Evolutionary conservation across 2,888 invertebrate genomes (phyloP).

Genomic region (Tenthredo notha): DNA sequence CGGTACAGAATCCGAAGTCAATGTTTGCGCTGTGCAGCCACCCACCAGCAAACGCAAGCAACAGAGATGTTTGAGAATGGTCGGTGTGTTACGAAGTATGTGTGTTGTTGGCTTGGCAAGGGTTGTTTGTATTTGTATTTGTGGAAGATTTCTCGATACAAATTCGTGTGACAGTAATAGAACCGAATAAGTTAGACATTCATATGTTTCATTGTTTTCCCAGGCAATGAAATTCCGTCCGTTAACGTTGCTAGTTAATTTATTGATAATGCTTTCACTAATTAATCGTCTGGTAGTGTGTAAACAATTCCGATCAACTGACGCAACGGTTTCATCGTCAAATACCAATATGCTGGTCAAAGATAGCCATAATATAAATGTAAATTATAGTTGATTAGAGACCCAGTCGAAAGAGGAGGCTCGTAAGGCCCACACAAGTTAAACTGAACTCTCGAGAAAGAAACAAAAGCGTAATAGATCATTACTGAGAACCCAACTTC

Average conservation of each 20-base stretch:
- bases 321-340: not conserved
- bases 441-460: conserved; percentile 26
- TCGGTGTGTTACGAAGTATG: conserved; percentile 8
- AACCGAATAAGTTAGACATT: not conserved
- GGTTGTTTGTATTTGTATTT: conserved; percentile 42
- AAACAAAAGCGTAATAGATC: conserved; percentile 51
- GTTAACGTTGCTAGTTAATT: not conserved
- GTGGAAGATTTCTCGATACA: conserved; percentile 20
- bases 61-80: conserved; percentile 34
- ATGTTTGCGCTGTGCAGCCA: conserved; percentile 42
- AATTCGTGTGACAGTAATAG: conserved; percentile 5
- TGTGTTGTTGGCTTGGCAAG: conserved; percentile 34
- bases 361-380: conserved; percentile 49
- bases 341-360: not conserved
- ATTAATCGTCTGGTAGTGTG: not conserved
- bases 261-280: not conserved
- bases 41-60: conserved; percentile 35
- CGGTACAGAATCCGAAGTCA: conserved; percentile 35
- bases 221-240: not conserved
- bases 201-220: not conserved
- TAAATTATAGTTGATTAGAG: conserved; percentile 40
- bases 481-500: conserved; percentile 45
- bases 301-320: not conserved
- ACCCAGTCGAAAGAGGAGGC: conserved; percentile 21
- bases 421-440: conserved; percentile 43